Evolutionary conservation across 2,888 invertebrate species (phyloP).

Genomic region (Drosophila sordidula): DNA sequence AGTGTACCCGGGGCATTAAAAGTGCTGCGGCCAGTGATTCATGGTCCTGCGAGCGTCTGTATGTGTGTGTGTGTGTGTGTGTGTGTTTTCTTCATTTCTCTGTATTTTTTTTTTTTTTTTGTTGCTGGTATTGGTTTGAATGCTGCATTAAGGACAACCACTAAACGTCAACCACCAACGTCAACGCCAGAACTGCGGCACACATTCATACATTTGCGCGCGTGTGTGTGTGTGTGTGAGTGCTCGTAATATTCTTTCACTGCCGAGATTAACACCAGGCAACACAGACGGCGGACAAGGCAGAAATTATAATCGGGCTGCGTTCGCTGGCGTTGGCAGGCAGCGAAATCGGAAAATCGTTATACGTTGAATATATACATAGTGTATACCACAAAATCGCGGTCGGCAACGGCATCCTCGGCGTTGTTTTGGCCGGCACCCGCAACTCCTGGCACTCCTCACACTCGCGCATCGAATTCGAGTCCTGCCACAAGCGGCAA

Average conservation of each 20-base stretch:
- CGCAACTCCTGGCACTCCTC: slow-evolving; percentile 53
- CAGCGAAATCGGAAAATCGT: slow-evolving; percentile 76
- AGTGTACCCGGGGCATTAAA: slow-evolving; percentile 51
- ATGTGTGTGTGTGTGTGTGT: slow-evolving; percentile 18
- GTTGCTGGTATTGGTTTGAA: slow-evolving; percentile 52
- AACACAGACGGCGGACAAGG: slow-evolving; percentile 42
- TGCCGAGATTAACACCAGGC: slow-evolving; percentile 61
- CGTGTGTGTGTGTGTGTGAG: slow-evolving; percentile 23
- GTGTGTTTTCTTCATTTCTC: slow-evolving; percentile 8
- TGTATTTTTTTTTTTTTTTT: slow-evolving; percentile 13
- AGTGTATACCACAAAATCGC: slow-evolving; percentile 63
- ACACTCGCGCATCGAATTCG: slow-evolving; percentile 66
- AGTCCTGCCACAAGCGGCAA: slow-evolving; percentile 54
- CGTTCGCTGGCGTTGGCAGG: slow-evolving; percentile 34
- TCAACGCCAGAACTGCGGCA: slow-evolving; percentile 60
- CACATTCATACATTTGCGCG: slow-evolving; percentile 53
- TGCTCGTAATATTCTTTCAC: slow-evolving; percentile 60
- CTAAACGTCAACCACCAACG: slow-evolving; percentile 78
- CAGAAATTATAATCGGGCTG: slow-evolving; percentile 63
- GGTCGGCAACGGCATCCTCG: slow-evolving; percentile 51
- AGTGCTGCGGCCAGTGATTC: slow-evolving; percentile 49
- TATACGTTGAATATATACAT: slow-evolving; percentile 56
- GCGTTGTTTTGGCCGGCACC: slow-evolving; percentile 62
- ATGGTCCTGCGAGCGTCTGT: too few relatives aligned
- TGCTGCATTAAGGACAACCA: slow-evolving; percentile 75